Evolutionary conservation across 2,113 vertebrate genomes (phyloP).

Genomic region (Thamnophis sirtalis): DNA sequence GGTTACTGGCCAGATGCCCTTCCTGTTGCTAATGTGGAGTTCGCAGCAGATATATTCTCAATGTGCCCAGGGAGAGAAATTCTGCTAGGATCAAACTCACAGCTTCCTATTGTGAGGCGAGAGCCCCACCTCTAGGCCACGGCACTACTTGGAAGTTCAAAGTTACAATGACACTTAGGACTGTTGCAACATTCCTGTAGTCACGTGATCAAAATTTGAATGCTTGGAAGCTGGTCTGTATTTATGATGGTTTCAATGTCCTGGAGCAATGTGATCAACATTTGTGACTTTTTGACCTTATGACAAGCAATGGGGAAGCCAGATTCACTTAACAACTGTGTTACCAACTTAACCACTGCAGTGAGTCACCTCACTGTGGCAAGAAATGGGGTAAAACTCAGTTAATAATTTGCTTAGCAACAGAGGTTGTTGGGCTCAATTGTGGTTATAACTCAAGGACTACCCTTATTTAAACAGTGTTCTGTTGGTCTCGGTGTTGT

Average conservation of each 20-base stretch:
- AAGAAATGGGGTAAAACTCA: background rate
- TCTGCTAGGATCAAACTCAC: too few relatives aligned
- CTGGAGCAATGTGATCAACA: background rate
- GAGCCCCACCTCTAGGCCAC: too few relatives aligned
- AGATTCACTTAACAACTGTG: background rate
- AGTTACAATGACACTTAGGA: background rate
- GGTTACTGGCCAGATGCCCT: too few relatives aligned
- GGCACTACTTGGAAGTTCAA: background rate
- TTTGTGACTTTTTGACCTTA: background rate
- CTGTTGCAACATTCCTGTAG: background rate
- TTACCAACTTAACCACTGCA: background rate
- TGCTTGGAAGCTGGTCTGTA: background rate
- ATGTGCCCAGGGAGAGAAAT: too few relatives aligned
- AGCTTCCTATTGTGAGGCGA: too few relatives aligned
- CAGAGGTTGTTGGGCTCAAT: background rate
- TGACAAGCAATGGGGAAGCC: background rate
- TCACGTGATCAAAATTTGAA: background rate
- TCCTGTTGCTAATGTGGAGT: too few relatives aligned
- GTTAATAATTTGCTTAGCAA: background rate
- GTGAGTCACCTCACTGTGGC: background rate
- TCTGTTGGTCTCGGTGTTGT: constrained; percentile 65
- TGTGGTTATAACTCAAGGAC: background rate
- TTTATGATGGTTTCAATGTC: background rate
- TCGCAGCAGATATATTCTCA: too few relatives aligned
- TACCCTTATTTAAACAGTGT: constrained; percentile 66